Base-by-base conservation (phyloP, 2,888 invertebrate genomes). In the Psylliodes chrysocephalus region DNA sequence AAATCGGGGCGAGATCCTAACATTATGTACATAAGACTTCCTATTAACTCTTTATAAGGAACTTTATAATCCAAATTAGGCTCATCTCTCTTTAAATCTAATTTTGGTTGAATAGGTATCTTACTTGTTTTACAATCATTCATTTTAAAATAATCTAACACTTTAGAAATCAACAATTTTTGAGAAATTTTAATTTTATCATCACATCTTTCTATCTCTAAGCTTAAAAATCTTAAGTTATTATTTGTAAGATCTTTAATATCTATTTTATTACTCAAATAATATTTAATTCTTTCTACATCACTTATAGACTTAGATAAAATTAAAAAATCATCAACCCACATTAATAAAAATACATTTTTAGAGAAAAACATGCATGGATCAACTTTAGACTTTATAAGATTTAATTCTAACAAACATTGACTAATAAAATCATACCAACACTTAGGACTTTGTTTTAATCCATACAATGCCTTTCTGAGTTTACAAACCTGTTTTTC, bases 11-110 rank as follows among this genome's bases (percentile, higher is more conserved):
- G 64, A 15, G 67, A 33, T 12, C 33, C 57, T 7, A 63, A 42
- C 71, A 70, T 71, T 8, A 71, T 25, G 33, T 72, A 71, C 71
- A 71, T 72, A 22, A 70, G 22, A 38, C 63, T 57, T 10, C 68
- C 66, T 30, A 67, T 38, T 22, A 67, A 44, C 55, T 71, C 62
- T 33, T 49, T 53, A 49, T 67, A 69, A n/a, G 28, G 59, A 42
- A 44, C 14, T 8, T 53, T 53, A 51, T 15, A 8, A 35, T 19
- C 33, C 25, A n/a, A 25, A 38, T 4, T 14, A 17, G 28, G 10
- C 17, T 59, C 46, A 15, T 8, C 12, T 19, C 42, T 60, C 3
- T 17, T 35, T 12, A 64, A 51, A 22, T 52, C 44, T 17, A 70
- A 63, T 38, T 65, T 65, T 8, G 51, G 52, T n/a, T n/a, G n/a